Evolutionary conservation across 2,113 vertebrate species (phyloP), one percentile per base, ranked within the genome.

Genomic region (Clarias macrocephalus): DNA sequence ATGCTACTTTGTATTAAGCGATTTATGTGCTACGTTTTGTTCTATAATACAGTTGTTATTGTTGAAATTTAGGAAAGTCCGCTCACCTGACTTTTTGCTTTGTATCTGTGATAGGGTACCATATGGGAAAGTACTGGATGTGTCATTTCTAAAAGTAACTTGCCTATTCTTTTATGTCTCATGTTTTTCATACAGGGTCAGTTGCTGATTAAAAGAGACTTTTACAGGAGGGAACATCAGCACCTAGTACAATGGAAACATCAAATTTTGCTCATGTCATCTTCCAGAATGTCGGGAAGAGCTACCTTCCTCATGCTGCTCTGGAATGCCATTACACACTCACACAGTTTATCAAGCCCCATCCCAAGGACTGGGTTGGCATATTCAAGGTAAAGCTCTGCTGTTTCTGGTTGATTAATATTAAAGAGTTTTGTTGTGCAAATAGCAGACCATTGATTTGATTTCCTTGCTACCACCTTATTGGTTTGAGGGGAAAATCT

Each of bases 241-340:
- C 95, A 86, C 88, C 89, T 75, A 95, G 84, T 91, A 57, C 95
- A 91, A 96, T 97, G 94, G 98, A 99, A 93, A 97, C 96, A 25
- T 99, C 98, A 80, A 99, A 99, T 92, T 99, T 99, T 96, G 98
- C 98, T 30, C 98, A 99, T 80, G 98, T 99, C 90, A 98, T 99
- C 94, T 99, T 99, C 94, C 98, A 99, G 93, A 99, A 99, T 94
- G 97, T 99, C 83, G 97, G 97, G 23, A 99, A 99, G 94, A 98
- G 97, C 93, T 99, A 99, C 13, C 95, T 99, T 92, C 98, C 98
- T 16, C 97, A 98, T 56, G 96, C 96, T 76, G 97, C 98, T 1
- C 94, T 99, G 87, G 98, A 99, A 90, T 99, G 98, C 91, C 97
- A 97, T 92, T 99, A 98, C 63, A 99, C 97, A 80, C 94, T 99